Evolutionary conservation across 2,113 vertebrate species (phyloP), one percentile per base, ranked within the genome.

Genomic region (Sisor rabdophorus): DNA sequence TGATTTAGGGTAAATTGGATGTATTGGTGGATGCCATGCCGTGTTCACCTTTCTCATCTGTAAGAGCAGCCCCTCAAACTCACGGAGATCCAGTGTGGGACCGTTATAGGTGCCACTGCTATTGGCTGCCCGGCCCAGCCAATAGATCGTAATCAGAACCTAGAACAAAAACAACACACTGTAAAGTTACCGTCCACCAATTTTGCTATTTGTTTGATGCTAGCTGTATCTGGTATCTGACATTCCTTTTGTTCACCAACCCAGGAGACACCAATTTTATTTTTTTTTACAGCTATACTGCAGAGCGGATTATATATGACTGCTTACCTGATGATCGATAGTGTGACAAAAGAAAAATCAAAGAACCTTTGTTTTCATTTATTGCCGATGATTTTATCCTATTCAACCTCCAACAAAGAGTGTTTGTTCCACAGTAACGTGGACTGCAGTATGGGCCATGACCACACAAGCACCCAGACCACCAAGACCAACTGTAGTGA

Each of bases 141-240:
- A 99, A 87, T 98, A 99, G 85, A 99, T 92, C 79, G 96, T 98
- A 85, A 97, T 94, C 87, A 99, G 85, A 75, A 99, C 96, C 97
- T 99, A 88, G 67, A 17, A 55, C 12, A 48, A 26, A 58, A n/a
- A 17, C 11, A 73, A 24, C 20, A 52, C 48, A 19, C 54, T 54
- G 61, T 72, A 16, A 52, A 71, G 44, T 54, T 47, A 22, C 48
- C 11, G 44, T 73, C 40, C 17, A 50, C 1, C 22, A 60, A 11
- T 59, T 44, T 17, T 44, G 40, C n/a, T 22, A 36, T 44, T 20
- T 44, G 40, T 20, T 8, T 12, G 15, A 11, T 11, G 36, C 40
- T n/a, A 63, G n/a, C 11, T 20, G 19, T 63, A 22, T 44, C 32
- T 64, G 20, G 36, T n/a, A 10, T 24, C 7, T 47, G n/a, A 20